phyloP scores from a whole-genome alignment of 2,113 vertebrate genomes.

The Pterocles burchelli region DNA sequence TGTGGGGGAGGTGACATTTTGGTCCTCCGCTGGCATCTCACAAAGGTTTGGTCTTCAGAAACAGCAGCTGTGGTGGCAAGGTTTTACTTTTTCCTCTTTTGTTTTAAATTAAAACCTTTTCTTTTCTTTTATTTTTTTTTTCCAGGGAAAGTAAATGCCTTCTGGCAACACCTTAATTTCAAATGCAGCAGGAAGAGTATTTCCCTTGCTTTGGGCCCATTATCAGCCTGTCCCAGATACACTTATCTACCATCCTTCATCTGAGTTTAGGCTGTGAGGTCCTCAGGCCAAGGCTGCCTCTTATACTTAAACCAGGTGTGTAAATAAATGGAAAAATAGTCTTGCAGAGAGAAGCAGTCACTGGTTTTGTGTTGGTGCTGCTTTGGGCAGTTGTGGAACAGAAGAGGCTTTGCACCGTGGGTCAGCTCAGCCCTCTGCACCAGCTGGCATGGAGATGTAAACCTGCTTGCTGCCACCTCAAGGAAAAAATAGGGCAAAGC shows the following conservation, averaged over 20 bases:
- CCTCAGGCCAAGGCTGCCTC: not conserved
- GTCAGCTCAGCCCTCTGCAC: not conserved
- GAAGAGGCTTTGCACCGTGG: fast-evolving
- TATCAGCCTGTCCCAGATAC: not conserved
- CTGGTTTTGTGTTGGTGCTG: not conserved
- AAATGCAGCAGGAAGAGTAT: not conserved
- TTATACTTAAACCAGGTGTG: not conserved
- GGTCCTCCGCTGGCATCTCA: not conserved
- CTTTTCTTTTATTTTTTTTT: not conserved
- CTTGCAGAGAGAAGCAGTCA: not conserved
- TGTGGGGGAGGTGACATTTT: fast-evolving
- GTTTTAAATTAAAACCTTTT: not conserved
- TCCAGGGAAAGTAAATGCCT: not conserved
- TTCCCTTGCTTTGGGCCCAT: not conserved
- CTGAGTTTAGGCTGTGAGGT: not conserved
- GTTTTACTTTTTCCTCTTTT: not conserved
- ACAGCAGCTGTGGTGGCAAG: not conserved
- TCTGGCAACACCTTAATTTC: not conserved
- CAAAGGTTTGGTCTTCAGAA: not conserved
- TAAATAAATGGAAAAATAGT: not conserved
- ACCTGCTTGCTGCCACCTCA: not conserved
- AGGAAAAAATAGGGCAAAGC: not conserved
- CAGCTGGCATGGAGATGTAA: not conserved
- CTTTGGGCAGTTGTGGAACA: not conserved
- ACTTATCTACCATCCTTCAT: not conserved